phyloP scores from a whole-genome alignment of 2,888 invertebrate genomes.

The Drosophila imparisetae region DNA sequence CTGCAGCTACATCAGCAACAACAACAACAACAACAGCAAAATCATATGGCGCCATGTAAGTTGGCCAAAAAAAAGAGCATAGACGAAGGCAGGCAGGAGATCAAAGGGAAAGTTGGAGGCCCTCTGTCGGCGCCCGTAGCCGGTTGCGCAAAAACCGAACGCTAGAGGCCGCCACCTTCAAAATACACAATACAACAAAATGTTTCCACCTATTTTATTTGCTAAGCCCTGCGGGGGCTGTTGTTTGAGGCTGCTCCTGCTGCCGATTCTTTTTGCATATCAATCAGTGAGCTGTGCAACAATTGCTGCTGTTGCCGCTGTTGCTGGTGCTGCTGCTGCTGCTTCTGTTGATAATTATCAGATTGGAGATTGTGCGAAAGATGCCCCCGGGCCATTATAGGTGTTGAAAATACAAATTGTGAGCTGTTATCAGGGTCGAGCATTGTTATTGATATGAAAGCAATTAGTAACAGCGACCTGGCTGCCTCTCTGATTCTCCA shows the following conservation, averaged over 20 bases:
- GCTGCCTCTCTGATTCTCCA: constrained; percentile 55
- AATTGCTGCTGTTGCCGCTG: constrained; percentile 24
- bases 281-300: constrained; percentile 54
- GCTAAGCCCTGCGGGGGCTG: constrained; percentile 8
- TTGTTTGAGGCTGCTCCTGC: constrained; percentile 1
- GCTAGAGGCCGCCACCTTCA: constrained; percentile 52
- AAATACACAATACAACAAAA: constrained; percentile 3
- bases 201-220: constrained; percentile 30
- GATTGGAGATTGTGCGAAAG: constrained; percentile 50
- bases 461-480: constrained; percentile 68
- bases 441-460: constrained; percentile 72
- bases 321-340: constrained; percentile 30
- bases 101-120: constrained; percentile 48
- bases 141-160: constrained; percentile 55
- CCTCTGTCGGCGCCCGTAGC: constrained; percentile 31
- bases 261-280: constrained; percentile 53
- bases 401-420: constrained; percentile 63
- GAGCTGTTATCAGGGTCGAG: constrained; percentile 59
- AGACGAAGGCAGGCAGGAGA: constrained; percentile 33
- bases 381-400: constrained; percentile 57
- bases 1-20: constrained; percentile 52
- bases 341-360: constrained; percentile 61
- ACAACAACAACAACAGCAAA: constrained; percentile 23
- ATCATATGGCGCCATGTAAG: constrained; percentile 69
- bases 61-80: constrained; percentile 50